These are phyloP conservation scores for Tenualosa ilisha DNA, from an alignment of 2,797 vertebrate genomes.

Conservation along the genomic window DNA sequence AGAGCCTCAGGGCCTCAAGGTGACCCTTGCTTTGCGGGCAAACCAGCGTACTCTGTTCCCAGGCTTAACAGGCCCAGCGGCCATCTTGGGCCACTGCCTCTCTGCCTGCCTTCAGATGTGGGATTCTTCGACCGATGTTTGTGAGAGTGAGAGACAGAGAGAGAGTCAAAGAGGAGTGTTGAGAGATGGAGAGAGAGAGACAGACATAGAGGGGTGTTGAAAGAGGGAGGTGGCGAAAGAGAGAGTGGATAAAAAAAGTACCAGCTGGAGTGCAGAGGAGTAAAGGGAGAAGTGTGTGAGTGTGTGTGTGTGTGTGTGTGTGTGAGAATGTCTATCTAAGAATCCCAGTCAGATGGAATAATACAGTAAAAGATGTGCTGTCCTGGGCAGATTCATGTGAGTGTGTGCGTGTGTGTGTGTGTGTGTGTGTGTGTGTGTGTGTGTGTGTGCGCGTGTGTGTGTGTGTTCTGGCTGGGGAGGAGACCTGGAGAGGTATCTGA, in stretches of 20 bases:
- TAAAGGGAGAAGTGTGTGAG: neutral
- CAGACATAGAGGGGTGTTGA: neutral
- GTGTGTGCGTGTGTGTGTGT: too few relatives aligned
- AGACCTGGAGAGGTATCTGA: neutral
- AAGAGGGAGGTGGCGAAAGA: neutral
- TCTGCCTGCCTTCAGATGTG: neutral
- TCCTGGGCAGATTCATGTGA: too few relatives aligned
- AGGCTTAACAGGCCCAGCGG: neutral
- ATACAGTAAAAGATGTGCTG: too few relatives aligned
- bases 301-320: too few relatives aligned
- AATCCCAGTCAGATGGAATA: too few relatives aligned
- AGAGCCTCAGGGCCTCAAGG: neutral
- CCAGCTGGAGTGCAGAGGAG: neutral
- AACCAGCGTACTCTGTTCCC: neutral
- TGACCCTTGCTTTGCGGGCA: neutral
- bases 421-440: too few relatives aligned
- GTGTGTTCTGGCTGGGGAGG: too few relatives aligned
- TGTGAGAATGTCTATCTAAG: too few relatives aligned
- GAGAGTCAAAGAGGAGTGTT: neutral
- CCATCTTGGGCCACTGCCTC: neutral
- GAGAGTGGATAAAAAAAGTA: neutral
- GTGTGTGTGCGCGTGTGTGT: too few relatives aligned
- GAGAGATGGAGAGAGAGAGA: too few relatives aligned
- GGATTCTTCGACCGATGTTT: neutral
- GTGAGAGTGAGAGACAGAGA: constrained; percentile 4